Percentiles rank a stretch among this genome's conserved stretches.
phyloP scores from a whole-genome alignment of 2,888 invertebrate genomes.

The Eilema griseolum region DNA sequence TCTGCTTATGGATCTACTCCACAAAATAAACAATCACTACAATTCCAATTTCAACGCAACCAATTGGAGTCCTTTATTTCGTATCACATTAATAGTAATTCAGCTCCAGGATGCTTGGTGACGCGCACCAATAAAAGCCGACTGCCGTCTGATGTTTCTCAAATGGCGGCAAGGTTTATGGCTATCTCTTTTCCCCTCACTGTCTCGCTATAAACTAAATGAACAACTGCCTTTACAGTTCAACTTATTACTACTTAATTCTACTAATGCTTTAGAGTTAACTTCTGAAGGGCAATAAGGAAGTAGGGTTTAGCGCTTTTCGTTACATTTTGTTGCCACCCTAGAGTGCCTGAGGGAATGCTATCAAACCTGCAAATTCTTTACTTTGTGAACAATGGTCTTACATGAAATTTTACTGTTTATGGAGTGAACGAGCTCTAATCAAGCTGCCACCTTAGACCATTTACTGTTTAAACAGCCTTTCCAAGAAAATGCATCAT shows the following conservation, averaged over 20 bases:
- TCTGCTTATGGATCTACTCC: background rate
- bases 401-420: background rate
- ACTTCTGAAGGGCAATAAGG: background rate
- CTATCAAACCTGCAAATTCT: background rate
- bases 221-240: background rate
- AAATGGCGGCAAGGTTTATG: background rate
- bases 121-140: conserved; percentile 9
- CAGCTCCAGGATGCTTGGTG: conserved; percentile 2
- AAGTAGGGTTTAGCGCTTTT: background rate
- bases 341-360: background rate
- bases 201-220: background rate
- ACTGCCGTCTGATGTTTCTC: background rate
- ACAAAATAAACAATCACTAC: conserved; percentile 2
- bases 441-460: background rate
- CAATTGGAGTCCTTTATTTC: conserved; percentile 4
- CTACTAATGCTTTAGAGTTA: background rate
- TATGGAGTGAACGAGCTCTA: background rate
- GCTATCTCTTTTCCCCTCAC: background rate
- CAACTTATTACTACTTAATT: background rate
- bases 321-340: background rate
- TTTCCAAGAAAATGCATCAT: no score
- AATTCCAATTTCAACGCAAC: background rate
- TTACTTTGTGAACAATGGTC: background rate
- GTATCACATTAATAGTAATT: conserved; percentile 2
- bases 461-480: no score